A percentile compares a stretch with the other conserved stretches of the same genome.
These are phyloP conservation scores for Sebastes minor DNA, from an alignment of 2,797 vertebrate genomes.

Conservation along the genomic window DNA sequence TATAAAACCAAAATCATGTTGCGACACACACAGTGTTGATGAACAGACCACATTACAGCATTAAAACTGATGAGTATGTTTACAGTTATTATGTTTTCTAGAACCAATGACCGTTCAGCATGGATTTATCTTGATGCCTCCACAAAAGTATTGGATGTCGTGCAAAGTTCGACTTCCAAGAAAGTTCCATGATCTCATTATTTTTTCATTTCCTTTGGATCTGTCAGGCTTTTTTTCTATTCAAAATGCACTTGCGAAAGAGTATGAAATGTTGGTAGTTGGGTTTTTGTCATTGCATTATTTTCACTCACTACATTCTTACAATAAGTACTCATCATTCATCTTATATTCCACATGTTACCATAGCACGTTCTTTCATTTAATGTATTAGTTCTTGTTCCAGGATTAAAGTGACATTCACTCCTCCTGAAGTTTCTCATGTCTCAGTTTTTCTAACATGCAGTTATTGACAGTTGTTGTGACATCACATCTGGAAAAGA, in stretches of 20 bases:
- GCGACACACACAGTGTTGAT: neutral
- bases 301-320: constrained; percentile 64
- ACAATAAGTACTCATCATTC: constrained; percentile 50
- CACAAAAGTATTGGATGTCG: constrained; percentile 14
- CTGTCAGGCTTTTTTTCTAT: constrained; percentile 30
- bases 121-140: constrained; percentile 23
- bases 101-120: constrained; percentile 13
- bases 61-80: constrained; percentile 43
- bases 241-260: constrained; percentile 43
- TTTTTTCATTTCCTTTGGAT: constrained; percentile 41
- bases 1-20: neutral
- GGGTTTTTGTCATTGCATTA: constrained; percentile 46
- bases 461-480: neutral
- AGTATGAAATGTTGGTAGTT: constrained; percentile 32
- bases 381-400: constrained; percentile 63
- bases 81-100: constrained; percentile 48
- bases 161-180: constrained; percentile 22
- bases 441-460: constrained; percentile 15
- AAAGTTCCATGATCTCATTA: constrained; percentile 40
- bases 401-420: constrained; percentile 79
- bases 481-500: neutral
- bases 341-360: constrained; percentile 57
- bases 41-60: constrained; percentile 23
- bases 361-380: constrained; percentile 54
- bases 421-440: constrained; percentile 34